Conservation (phyloP, 92 coral and sea anemone species). For the Epizoanthus rinbou region DNA sequence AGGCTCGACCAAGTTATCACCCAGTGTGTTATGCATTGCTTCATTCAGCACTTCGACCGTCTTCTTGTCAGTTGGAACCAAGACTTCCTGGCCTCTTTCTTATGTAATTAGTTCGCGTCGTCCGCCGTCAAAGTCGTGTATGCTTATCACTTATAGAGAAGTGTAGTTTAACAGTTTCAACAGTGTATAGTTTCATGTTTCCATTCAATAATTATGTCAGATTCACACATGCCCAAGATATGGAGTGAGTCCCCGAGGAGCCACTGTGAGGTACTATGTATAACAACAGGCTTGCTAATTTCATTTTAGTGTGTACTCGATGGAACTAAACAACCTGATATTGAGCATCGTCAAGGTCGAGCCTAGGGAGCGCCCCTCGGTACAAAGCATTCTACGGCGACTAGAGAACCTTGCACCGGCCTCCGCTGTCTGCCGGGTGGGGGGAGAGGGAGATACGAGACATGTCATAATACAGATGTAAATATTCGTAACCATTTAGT, state of each 20-base stretch:
- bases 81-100: too few relatives aligned
- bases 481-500: background rate
- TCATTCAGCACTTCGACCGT: too few relatives aligned
- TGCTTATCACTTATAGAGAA: too few relatives aligned
- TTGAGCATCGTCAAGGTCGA: constrained; percentile 90
- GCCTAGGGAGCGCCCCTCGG: constrained; percentile 81
- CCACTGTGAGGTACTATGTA: background rate
- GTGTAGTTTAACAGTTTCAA: too few relatives aligned
- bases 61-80: too few relatives aligned
- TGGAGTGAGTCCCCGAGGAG: background rate
- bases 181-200: too few relatives aligned
- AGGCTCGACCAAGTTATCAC: too few relatives aligned
- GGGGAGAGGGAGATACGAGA: constrained; percentile 40
- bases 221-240: too few relatives aligned
- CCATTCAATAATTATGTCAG: too few relatives aligned
- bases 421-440: constrained; percentile 55
- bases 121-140: too few relatives aligned
- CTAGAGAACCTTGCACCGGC: constrained; percentile 86
- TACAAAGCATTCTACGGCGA: constrained; percentile 70
- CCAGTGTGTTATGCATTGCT: too few relatives aligned
- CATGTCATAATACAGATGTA: constrained; percentile 64
- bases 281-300: background rate
- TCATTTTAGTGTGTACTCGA: constrained; percentile 78
- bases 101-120: too few relatives aligned
- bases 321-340: constrained; percentile 88